phyloP scores from a whole-genome alignment of 2,113 vertebrate species.

The Urocolius indicus region DNA sequence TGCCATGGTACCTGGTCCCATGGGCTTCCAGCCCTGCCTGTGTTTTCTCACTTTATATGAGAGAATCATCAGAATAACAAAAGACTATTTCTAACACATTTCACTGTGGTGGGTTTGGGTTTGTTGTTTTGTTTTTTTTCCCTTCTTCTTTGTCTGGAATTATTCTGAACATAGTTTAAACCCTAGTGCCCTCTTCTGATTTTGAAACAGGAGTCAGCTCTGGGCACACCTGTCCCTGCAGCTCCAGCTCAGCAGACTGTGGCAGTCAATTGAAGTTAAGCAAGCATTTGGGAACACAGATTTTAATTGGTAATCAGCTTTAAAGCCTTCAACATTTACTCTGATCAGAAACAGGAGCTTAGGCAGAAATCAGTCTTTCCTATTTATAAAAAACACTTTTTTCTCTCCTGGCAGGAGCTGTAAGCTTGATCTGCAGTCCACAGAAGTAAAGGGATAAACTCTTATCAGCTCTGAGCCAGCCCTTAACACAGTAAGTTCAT shows the following conservation, averaged over 20 bases:
- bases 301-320: conserved; percentile 51
- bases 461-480: conserved; percentile 43
- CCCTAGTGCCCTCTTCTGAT: conserved; percentile 62
- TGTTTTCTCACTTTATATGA: not conserved
- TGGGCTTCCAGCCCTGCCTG: not conserved
- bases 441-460: not conserved
- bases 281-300: not conserved
- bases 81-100: not conserved
- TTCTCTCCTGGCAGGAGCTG: not conserved
- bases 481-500: not conserved
- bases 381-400: not conserved
- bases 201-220: not conserved
- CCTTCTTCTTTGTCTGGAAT: not conserved
- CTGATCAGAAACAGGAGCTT: conserved; percentile 35
- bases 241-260: not conserved
- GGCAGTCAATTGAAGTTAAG: not conserved
- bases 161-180: conserved; percentile 11
- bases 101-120: not conserved
- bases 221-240: not conserved
- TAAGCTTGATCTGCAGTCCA: not conserved
- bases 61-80: not conserved
- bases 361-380: conserved; percentile 15
- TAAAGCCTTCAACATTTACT: conserved; percentile 15
- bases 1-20: not conserved
- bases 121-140: not conserved